phyloP scores from a whole-genome alignment of 2,797 vertebrate genomes.

The Parauchenoglanis ngamensis region DNA sequence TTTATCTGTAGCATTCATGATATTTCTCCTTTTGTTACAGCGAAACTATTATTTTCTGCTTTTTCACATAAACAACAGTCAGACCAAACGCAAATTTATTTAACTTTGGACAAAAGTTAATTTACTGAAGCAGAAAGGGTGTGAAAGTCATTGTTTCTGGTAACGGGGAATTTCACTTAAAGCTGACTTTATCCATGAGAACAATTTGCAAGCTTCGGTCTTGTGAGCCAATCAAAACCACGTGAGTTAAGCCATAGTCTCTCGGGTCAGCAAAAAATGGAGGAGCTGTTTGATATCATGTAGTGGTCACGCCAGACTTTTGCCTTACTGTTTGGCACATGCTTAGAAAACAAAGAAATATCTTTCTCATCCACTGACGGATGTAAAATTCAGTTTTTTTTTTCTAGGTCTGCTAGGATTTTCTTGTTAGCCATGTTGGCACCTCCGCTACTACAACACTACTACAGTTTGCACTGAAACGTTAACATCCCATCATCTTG shows the following conservation, averaged over 20 bases:
- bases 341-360: background rate
- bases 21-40: background rate
- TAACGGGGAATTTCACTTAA: background rate
- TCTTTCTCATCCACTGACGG: background rate
- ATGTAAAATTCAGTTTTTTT: background rate
- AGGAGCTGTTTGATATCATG: background rate
- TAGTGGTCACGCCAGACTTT: background rate
- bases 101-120: background rate
- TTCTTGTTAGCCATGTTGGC: background rate
- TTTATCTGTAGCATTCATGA: background rate
- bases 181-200: background rate
- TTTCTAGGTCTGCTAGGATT: background rate
- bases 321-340: background rate
- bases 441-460: background rate
- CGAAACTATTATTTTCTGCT: background rate
- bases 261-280: background rate
- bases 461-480: conserved; percentile 52
- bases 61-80: background rate
- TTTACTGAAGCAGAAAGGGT: background rate
- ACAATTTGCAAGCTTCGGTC: background rate
- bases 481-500: conserved; percentile 41
- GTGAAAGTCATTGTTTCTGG: background rate
- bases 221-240: background rate
- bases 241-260: background rate
- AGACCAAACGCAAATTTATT: background rate